phyloP scores from a whole-genome alignment of 2,797 vertebrate genomes.

The Sparus aurata region DNA sequence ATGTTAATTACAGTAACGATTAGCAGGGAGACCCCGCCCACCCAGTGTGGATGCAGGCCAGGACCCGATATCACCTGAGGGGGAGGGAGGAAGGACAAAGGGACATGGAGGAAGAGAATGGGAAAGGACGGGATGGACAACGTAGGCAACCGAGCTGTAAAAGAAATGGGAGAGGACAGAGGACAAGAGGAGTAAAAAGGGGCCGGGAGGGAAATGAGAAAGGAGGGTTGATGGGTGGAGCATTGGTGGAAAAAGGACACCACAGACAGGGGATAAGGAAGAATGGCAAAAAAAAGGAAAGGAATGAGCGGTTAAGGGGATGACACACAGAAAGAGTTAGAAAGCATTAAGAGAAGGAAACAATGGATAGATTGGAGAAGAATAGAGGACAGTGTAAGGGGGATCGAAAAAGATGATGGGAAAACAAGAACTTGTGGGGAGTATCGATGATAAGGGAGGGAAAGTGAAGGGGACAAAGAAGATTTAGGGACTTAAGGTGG shows the following conservation, averaged over 20 bases:
- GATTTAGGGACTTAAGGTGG: neutral
- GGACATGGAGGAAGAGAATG: neutral
- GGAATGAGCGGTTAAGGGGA: neutral
- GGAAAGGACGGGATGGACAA: neutral
- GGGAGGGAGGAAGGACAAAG: constrained; percentile 36
- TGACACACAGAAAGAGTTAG: neutral
- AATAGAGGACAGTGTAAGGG: neutral
- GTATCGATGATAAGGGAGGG: neutral
- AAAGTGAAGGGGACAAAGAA: neutral
- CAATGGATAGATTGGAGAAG: neutral
- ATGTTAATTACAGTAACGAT: constrained; percentile 80
- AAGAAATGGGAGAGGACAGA: neutral
- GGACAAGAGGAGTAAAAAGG: neutral
- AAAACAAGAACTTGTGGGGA: neutral
- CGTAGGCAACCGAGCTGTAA: neutral
- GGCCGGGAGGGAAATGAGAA: neutral
- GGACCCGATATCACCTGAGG: constrained; percentile 54
- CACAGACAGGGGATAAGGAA: neutral
- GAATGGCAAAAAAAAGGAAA: neutral
- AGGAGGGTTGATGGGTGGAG: neutral
- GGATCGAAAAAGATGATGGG: neutral
- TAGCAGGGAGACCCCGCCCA: constrained; percentile 55
- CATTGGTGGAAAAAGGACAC: neutral
- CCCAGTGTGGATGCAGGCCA: constrained; percentile 43
- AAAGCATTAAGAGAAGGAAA: neutral